Conservation (phyloP, 2,888 invertebrate species). For the Idaea biselata region DNA sequence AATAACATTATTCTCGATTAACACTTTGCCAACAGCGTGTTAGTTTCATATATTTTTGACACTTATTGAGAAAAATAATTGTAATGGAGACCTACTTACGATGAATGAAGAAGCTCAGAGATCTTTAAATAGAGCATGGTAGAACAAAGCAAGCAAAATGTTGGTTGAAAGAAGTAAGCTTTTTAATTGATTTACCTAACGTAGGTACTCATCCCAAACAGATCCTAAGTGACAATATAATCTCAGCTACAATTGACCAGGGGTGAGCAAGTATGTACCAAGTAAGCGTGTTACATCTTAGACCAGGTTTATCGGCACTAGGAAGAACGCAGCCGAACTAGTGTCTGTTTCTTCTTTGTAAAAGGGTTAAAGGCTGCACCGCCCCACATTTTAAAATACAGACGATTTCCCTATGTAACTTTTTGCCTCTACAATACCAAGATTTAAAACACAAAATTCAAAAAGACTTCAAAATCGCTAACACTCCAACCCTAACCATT, state of each 20-base stretch:
- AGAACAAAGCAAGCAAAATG: no score
- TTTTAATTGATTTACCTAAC: not conserved
- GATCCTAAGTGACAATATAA: not conserved
- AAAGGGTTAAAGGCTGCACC: no score
- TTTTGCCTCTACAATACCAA: not conserved
- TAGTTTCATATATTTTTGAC: not conserved
- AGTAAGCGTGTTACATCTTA: not conserved
- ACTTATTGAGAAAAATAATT: not conserved
- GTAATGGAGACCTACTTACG: no score
- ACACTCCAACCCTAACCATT: slow-evolving; percentile 31
- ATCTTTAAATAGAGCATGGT: no score
- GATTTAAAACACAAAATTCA: not conserved
- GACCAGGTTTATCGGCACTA: no score
- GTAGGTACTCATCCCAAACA: not conserved
- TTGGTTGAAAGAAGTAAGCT: no score
- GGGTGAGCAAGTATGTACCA: not conserved
- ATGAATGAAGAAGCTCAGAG: no score
- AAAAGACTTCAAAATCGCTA: slow-evolving; percentile 30
- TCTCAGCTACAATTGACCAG: not conserved
- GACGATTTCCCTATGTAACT: no score
- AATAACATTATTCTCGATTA: not conserved
- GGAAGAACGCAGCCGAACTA: no score
- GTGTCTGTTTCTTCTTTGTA: no score
- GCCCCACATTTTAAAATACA: no score
- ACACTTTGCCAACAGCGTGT: not conserved